Base-by-base conservation (phyloP, 1,140 invertebrate species). In the Steinernema khuongi region DNA sequence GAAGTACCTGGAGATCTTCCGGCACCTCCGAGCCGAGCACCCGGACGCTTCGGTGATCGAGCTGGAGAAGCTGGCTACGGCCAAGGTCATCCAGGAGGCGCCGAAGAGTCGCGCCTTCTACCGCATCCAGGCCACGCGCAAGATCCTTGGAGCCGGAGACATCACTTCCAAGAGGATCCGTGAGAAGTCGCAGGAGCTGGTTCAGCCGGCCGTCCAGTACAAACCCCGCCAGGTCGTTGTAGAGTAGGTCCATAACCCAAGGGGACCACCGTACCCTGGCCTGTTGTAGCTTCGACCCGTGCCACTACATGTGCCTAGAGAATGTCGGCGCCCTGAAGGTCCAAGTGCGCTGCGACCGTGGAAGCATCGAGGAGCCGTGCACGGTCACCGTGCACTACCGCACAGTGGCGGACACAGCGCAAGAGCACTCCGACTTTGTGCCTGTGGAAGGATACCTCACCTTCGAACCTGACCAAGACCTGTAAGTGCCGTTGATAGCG, bases 31-130 rank as follows among this genome's bases (percentile, higher is more conserved):
- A 32, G 91, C 92, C 81, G 93, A 92, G 82, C 89, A 94, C 81
- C 94, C 94, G 0, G 90, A 92, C 71, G 89, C 92, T 79, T 90
- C 92, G 71, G 88, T 96, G 74, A 91, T 92, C 77, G 91, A 92
- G 68, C 87, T 97, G 1, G 95, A 99, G 85, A 90, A 92, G 74
- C 92, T 97, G 91, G 96, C 96, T 0, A 90, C 96, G 79, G 92
- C 96, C 81, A 92, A 95, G 79, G 90, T 97, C 26, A 89, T 97
- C 75, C 91, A 92, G 69, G 90, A 91, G 19, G 94, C 94, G 1
- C 95, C 94, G 0, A 99, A 99, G 86, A 94, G 92, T 71, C 88
- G 96, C 67, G 96, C 96, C 0, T 99, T 97, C 86, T 99, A 99
- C 86, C 89, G 96, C 73, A 94, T 98, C 70, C 94, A 82, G 32